A percentile compares a stretch with the other conserved stretches of the same genome.
Conservation (phyloP, 1,140 invertebrate genomes). For the Drosophila cardini region DNA sequence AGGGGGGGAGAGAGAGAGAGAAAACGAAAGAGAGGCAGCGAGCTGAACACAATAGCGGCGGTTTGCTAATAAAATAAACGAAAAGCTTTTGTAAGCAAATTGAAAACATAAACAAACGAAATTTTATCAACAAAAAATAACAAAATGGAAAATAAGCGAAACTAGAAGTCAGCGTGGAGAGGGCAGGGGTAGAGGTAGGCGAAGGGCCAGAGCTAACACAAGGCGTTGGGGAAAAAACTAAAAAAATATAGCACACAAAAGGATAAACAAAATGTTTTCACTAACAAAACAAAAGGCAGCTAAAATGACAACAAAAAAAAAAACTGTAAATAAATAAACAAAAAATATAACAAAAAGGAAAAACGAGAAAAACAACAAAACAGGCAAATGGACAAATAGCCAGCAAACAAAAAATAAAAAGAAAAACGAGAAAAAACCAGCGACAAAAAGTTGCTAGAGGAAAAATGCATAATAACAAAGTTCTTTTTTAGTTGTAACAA, state of each 20-base stretch:
- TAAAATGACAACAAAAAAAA: conserved; percentile 54
- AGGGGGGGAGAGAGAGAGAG: conserved; percentile 17
- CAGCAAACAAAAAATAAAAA: conserved; percentile 40
- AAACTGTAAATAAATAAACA: conserved; percentile 25
- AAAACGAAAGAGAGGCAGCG: not conserved
- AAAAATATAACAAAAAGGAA: conserved; percentile 34
- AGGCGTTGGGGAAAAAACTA: too few relatives aligned
- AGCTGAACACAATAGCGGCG: conserved; percentile 60
- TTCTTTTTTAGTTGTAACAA: conserved; percentile 49
- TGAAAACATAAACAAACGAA: conserved; percentile 83
- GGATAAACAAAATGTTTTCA: conserved; percentile 66
- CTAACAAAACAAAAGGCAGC: conserved; percentile 55
- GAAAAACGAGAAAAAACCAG: conserved; percentile 34
- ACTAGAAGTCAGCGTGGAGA: conserved; percentile 36
- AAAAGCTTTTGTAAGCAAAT: conserved; percentile 83
- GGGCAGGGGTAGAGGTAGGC: not conserved
- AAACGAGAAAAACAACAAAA: conserved; percentile 3
- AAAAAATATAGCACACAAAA: conserved; percentile 42
- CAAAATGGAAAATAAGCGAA: conserved; percentile 29
- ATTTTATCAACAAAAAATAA: conserved; percentile 64
- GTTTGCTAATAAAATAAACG: conserved; percentile 79
- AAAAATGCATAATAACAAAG: conserved; percentile 69
- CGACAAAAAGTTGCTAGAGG: conserved; percentile 43
- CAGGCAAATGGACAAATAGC: conserved; percentile 20
- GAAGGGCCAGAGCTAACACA: too few relatives aligned